A percentile compares a stretch with the other conserved stretches of the same genome.
These are phyloP conservation scores for Merodon equestris DNA, from an alignment of 2,888 invertebrate species.

Conservation along the genomic window DNA sequence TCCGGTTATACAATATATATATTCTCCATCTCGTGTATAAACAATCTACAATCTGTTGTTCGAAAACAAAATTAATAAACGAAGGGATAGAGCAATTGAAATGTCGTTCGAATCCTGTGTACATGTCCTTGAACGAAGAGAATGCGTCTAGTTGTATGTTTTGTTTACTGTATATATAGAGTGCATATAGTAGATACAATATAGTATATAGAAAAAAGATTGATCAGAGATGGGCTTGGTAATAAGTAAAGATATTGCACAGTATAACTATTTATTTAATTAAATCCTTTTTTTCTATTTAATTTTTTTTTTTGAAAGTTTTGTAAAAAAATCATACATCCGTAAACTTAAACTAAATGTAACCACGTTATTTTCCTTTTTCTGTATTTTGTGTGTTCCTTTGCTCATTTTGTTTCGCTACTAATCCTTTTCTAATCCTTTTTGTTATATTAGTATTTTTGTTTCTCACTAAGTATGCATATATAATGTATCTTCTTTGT, in stretches of 20 bases:
- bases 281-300: conserved; percentile 4
- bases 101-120: conserved; percentile 20
- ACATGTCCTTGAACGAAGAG: conserved; percentile 36
- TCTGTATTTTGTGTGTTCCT: too few relatives aligned
- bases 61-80: conserved; percentile 16
- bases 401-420: conserved; percentile 18
- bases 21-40: conserved; percentile 16
- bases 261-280: conserved; percentile 8
- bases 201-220: conserved; percentile 39
- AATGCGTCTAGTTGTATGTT: conserved; percentile 25
- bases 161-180: conserved; percentile 26
- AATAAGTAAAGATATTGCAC: conserved; percentile 14
- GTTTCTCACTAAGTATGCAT: conserved; percentile 50
- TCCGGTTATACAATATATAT: conserved; percentile 1
- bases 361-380: conserved; percentile 42
- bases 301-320: too few relatives aligned
- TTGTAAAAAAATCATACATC: conserved; percentile 35
- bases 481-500: conserved; percentile 55
- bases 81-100: conserved; percentile 19
- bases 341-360: conserved; percentile 53
- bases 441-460: conserved; percentile 6
- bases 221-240: conserved; percentile 13
- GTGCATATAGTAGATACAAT: conserved; percentile 42
- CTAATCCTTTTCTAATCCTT: conserved; percentile 26
- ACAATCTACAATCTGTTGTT: conserved; percentile 35